A percentile compares a stretch with the other conserved stretches of the same genome.
These are phyloP conservation scores for Cerastoderma edule DNA, from an alignment of 2,888 invertebrate genomes.

Conservation along the genomic window DNA sequence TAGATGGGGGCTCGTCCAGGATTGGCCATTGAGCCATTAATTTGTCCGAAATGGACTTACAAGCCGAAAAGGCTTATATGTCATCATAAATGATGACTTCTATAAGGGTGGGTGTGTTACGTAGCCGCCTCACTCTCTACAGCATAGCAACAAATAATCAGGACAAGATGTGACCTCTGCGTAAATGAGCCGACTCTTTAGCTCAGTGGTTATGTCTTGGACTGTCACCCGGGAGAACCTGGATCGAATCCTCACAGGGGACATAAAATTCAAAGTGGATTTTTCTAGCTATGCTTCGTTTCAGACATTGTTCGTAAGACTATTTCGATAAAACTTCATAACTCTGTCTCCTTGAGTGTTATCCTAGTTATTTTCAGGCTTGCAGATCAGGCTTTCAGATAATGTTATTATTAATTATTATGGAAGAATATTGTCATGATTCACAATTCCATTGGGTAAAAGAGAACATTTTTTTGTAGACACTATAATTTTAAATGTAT, in stretches of 20 bases:
- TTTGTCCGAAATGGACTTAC: too few relatives aligned
- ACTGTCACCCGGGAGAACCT: not conserved
- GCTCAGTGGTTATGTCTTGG: not conserved
- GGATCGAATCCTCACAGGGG: too few relatives aligned
- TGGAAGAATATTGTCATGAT: too few relatives aligned
- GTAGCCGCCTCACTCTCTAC: not conserved
- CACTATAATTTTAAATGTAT: too few relatives aligned
- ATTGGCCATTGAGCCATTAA: too few relatives aligned
- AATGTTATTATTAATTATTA: not conserved
- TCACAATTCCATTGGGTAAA: too few relatives aligned
- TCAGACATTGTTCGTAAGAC: conserved; percentile 2
- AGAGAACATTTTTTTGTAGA: too few relatives aligned
- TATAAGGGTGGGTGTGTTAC: not conserved
- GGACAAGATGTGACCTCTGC: not conserved
- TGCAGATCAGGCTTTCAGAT: not conserved
- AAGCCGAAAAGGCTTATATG: too few relatives aligned
- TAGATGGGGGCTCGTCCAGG: not conserved
- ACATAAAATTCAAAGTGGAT: too few relatives aligned
- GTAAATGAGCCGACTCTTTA: not conserved
- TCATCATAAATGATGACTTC: too few relatives aligned
- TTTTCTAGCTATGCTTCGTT: not conserved
- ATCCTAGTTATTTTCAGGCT: not conserved
- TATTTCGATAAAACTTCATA: not conserved
- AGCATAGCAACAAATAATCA: not conserved
- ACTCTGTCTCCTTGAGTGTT: not conserved